Conservation (phyloP, 2,797 vertebrate species). For the Synanceia verrucosa region DNA sequence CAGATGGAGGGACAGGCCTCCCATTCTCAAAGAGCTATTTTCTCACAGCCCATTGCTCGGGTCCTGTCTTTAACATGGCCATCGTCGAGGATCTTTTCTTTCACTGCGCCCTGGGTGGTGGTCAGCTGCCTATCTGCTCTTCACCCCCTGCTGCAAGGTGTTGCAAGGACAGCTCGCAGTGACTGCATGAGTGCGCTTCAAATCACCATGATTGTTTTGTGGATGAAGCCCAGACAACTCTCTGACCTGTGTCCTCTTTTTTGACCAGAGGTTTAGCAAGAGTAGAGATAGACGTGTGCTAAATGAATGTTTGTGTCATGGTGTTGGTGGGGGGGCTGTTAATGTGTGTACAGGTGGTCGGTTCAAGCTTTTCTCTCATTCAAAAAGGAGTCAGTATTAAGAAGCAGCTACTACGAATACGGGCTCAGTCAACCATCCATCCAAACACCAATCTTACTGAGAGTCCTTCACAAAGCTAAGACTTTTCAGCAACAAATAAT, state of each 20-base stretch:
- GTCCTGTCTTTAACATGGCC: conserved; percentile 42
- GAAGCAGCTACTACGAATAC: no score
- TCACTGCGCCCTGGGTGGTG: conserved; percentile 33
- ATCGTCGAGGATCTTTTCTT: conserved; percentile 44
- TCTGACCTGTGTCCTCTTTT: conserved; percentile 51
- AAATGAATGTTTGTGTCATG: conserved; percentile 28
- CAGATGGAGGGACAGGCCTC: conserved; percentile 69
- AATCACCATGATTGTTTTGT: conserved; percentile 19
- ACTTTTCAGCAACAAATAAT: no score
- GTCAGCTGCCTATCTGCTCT: conserved; percentile 21
- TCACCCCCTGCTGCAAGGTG: conserved; percentile 53
- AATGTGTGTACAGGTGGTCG: conserved; percentile 45
- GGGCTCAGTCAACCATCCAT: background rate
- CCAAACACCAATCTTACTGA: no score
- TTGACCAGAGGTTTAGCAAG: conserved; percentile 40
- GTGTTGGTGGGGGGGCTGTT: conserved; percentile 17
- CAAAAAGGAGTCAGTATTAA: background rate
- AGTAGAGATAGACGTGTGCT: conserved; percentile 32
- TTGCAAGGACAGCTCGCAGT: conserved; percentile 37
- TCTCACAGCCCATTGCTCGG: conserved; percentile 73
- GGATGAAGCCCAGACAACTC: conserved; percentile 25
- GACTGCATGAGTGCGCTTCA: conserved; percentile 40
- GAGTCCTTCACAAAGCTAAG: no score
- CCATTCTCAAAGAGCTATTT: conserved; percentile 68
- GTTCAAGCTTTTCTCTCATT: conserved; percentile 1